Evolutionary conservation across 64 coral and sea anemone species (phyloP), one percentile per base, ranked within the genome.

Genomic region (Dendrophyllia cribrosa): DNA sequence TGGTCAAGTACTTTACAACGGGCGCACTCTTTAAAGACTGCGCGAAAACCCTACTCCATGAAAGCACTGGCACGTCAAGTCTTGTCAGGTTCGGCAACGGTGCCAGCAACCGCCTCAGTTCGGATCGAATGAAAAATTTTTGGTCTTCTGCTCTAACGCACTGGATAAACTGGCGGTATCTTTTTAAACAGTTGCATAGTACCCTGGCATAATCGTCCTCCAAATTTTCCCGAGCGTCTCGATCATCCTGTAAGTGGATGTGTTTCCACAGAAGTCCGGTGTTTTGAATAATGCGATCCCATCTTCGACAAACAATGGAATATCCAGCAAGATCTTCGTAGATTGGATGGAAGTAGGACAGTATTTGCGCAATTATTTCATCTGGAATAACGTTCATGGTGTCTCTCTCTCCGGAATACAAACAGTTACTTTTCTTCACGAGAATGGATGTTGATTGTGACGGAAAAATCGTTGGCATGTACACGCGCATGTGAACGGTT

Each of bases 81-180:
- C 79, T 82, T 53, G 34, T 78, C 22, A 91, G 73, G 43, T 81
- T 90, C 25, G 59, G 25, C 14, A 90, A 64, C 62, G 59, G 6
- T 0, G 65, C 24, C 14, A 90, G 56, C n/a, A 91, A 24, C 66
- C 70, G 55, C 20, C 78, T 56, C 4, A 83, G 14, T 49, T 91
- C 65, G 20, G 64, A 22, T 11, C 55, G 56, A 45, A 21, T 72
- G 34, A 81, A 91, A 19, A 22, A 74, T 0, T 13, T 4, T 24
- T 91, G 89, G n/a, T 91, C 78, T 56, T 83, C 89, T 58, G 77
- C 77, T 83, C 76, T 70, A 4, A 91, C 17, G 14, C 89, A 91
- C 51, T 82, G 89, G 21, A 91, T 91, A 72, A 91, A 83, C 7
- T 26, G 63, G 59, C 89, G 60, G 22, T 72, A 91, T 17, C 20